Evolutionary conservation across 2,113 vertebrate genomes (phyloP), one percentile per base, ranked within the genome.

Genomic region (Atherinomorus stipes): DNA sequence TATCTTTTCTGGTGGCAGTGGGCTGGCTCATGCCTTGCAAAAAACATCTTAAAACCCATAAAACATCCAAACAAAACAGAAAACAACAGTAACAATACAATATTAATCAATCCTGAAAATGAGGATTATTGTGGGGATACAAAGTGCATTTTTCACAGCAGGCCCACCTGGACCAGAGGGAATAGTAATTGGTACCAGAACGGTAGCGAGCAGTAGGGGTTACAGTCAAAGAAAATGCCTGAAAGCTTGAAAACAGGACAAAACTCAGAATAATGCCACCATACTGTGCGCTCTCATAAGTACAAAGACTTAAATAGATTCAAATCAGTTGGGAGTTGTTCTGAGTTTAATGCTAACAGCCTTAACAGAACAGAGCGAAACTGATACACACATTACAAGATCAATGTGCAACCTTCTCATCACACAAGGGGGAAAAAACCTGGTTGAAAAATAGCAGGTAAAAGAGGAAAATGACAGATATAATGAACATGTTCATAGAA

Each of bases 101-200:
- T 62, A 49, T 21, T 25, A 69, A 75, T 54, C 31, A 40, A 44
- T 49, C n/a, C 13, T 2, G 62, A 57, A 47, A 64, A 75, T 49
- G 66, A 80, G 59, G 58, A 45, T 44, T 16, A 1, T 59, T n/a
- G 0, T 31, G 63, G 26, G 52, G 49, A 18, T 22, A 40, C 8
- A 12, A 49, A 26, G 59, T 19, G 26, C 34, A 5, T 1, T 70
- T 47, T 47, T 56, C 69, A 4, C 72, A 72, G 70, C 51, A 23
- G 64, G 86, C 45, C 25, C 50, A 73, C 66, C 75, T 22, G 11
- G 21, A 61, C 49, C 70, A 31, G 25, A 60, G 4, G 52, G 25
- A 66, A 40, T 76, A 80, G 70, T 64, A 71, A 85, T 51, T 58
- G 85, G 73, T 66, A 78, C 40, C 51, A 70, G 62, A 78, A 70